Evolutionary conservation across 1,140 invertebrate genomes (phyloP).

Genomic region (Popillia japonica): DNA sequence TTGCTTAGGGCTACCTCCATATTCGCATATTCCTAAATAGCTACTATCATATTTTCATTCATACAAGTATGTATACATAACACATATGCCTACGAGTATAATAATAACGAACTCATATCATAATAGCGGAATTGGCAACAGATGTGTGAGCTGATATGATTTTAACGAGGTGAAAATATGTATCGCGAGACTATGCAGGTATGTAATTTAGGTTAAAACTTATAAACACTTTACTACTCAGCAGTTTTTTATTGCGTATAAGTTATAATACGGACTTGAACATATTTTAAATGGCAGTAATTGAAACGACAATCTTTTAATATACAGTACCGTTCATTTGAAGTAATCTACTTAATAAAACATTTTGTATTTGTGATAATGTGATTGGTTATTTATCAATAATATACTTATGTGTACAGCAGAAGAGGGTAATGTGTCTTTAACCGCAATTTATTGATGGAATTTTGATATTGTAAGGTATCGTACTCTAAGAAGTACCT

Average conservation of each 20-base stretch:
- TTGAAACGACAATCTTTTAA: too few relatives aligned
- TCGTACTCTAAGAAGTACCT: too few relatives aligned
- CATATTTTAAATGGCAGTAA: too few relatives aligned
- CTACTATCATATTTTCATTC: neutral
- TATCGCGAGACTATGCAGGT: neutral
- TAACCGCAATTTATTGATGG: too few relatives aligned
- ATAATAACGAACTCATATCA: neutral
- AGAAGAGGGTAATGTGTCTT: too few relatives aligned
- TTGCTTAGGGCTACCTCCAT: slow-evolving; percentile 4
- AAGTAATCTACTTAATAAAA: too few relatives aligned
- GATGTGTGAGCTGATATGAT: neutral
- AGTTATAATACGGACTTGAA: neutral
- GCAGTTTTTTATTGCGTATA: neutral
- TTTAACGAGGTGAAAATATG: slow-evolving; percentile 17
- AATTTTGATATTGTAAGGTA: too few relatives aligned
- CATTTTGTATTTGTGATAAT: too few relatives aligned
- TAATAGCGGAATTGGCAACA: neutral
- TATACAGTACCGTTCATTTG: too few relatives aligned
- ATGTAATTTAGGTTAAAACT: slow-evolving; percentile 17
- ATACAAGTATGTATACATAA: too few relatives aligned
- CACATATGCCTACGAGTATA: neutral
- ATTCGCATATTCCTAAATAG: neutral
- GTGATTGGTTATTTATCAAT: too few relatives aligned
- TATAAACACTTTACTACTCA: neutral
- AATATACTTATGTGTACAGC: too few relatives aligned